Conservation (phyloP, 2,797 vertebrate genomes). For the Gymnodraco acuticeps region DNA sequence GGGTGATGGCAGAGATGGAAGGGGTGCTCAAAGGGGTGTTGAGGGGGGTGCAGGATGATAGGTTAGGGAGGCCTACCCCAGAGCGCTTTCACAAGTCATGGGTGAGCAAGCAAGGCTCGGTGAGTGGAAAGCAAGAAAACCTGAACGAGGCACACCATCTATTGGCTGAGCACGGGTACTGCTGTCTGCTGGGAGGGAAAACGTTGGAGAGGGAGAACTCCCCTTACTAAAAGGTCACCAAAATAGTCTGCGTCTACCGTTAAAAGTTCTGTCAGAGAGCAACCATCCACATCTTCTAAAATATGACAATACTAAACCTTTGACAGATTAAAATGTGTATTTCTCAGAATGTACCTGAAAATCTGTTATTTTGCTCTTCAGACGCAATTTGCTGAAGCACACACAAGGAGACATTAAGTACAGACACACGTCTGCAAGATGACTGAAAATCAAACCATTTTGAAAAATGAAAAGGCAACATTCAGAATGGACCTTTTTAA, state of each 20-base stretch:
- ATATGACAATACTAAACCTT: slow-evolving; percentile 21
- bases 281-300: slow-evolving; percentile 24
- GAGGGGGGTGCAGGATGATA: slow-evolving; percentile 68
- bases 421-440: slow-evolving; percentile 40
- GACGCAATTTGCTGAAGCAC: slow-evolving; percentile 11
- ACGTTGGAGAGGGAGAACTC: slow-evolving; percentile 20
- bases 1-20: slow-evolving; percentile 74
- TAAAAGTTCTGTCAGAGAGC: slow-evolving; percentile 26
- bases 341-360: slow-evolving; percentile 14
- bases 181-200: slow-evolving; percentile 36
- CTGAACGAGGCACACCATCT: slow-evolving; percentile 86
- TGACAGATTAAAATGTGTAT: slow-evolving; percentile 19
- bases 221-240: slow-evolving; percentile 44
- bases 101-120: slow-evolving; percentile 81
- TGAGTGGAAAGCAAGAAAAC: slow-evolving; percentile 64
- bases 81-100: slow-evolving; percentile 81
- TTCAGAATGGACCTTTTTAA: slow-evolving; percentile 61
- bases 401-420: slow-evolving; percentile 22
- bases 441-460: slow-evolving; percentile 56
- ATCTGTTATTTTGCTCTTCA: slow-evolving; percentile 26
- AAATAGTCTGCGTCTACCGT: slow-evolving; percentile 25
- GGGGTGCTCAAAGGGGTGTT: slow-evolving; percentile 75
- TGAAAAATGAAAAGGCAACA: slow-evolving; percentile 39
- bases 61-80: slow-evolving; percentile 81
- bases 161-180: slow-evolving; percentile 75